Percentiles rank a stretch among this genome's conserved stretches.
Conservation (phyloP, 2,888 invertebrate species). For the Nasonia oneida region DNA sequence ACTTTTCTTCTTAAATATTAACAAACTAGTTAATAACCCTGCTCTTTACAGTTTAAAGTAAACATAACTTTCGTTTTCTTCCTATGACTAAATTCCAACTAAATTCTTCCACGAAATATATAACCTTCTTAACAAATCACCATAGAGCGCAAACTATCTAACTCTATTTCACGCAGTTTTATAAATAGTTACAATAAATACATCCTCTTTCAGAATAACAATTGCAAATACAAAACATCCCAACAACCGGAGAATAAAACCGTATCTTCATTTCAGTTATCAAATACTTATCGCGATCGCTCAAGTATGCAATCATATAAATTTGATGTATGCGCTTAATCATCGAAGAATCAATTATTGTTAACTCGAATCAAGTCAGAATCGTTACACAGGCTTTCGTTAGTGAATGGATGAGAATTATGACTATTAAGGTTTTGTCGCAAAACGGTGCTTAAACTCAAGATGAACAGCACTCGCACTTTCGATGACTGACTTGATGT, state of each 20-base stretch:
- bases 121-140: constrained; percentile 31
- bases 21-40: constrained; percentile 18
- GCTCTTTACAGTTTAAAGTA: constrained; percentile 14
- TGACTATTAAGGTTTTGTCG: constrained; percentile 20
- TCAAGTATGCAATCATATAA: constrained; percentile 7
- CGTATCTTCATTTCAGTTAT: neutral
- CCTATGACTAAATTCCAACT: constrained; percentile 8
- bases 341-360: neutral
- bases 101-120: constrained; percentile 17
- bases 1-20: constrained; percentile 22
- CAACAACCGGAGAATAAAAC: constrained; percentile 23
- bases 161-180: constrained; percentile 37
- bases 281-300: neutral
- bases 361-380: constrained; percentile 45
- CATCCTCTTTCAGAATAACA: constrained; percentile 29
- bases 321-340: neutral
- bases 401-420: constrained; percentile 42
- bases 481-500: constrained; percentile 55
- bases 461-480: constrained; percentile 37
- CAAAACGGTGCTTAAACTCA: constrained; percentile 47
- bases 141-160: neutral
- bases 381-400: constrained; percentile 26
- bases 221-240: constrained; percentile 23
- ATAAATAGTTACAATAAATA: constrained; percentile 56
- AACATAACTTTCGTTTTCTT: constrained; percentile 18